Percentiles rank a stretch among this genome's conserved stretches.
Evolutionary conservation across 2,797 vertebrate species (phyloP).

Genomic region (Acanthurus lineatus): DNA sequence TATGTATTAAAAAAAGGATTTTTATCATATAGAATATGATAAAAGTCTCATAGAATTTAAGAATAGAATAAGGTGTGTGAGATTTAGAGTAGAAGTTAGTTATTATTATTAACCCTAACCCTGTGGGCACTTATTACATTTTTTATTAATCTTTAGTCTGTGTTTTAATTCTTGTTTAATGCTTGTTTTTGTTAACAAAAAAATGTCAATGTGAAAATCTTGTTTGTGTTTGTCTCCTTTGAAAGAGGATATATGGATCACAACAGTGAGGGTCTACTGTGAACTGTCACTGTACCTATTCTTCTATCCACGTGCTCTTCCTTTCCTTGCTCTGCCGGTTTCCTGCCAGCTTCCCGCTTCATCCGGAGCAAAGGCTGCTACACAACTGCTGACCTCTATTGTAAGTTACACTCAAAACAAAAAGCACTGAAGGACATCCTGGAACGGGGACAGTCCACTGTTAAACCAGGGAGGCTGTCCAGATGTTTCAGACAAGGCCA

Average conservation of each 20-base stretch:
- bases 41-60: too few relatives aligned
- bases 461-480: slow-evolving; percentile 43
- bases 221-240: slow-evolving; percentile 27
- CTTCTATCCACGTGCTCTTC: slow-evolving; percentile 75
- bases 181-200: too few relatives aligned
- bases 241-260: slow-evolving; percentile 44
- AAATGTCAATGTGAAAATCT: neutral
- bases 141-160: too few relatives aligned
- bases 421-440: slow-evolving; percentile 73
- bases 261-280: slow-evolving; percentile 23
- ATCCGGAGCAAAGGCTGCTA: slow-evolving; percentile 51
- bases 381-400: slow-evolving; percentile 75
- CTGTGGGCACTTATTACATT: too few relatives aligned
- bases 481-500: slow-evolving; percentile 53
- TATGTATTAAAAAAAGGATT: too few relatives aligned
- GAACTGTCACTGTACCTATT: slow-evolving; percentile 60
- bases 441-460: slow-evolving; percentile 42
- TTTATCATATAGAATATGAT: too few relatives aligned
- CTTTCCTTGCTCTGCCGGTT: slow-evolving; percentile 72
- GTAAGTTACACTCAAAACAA: slow-evolving; percentile 74
- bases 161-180: too few relatives aligned
- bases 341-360: slow-evolving; percentile 75
- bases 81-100: too few relatives aligned
- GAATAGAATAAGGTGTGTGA: too few relatives aligned
- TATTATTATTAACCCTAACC: too few relatives aligned